Conservation (phyloP, 2,797 vertebrate genomes). For the Gorsachius magnificus region DNA sequence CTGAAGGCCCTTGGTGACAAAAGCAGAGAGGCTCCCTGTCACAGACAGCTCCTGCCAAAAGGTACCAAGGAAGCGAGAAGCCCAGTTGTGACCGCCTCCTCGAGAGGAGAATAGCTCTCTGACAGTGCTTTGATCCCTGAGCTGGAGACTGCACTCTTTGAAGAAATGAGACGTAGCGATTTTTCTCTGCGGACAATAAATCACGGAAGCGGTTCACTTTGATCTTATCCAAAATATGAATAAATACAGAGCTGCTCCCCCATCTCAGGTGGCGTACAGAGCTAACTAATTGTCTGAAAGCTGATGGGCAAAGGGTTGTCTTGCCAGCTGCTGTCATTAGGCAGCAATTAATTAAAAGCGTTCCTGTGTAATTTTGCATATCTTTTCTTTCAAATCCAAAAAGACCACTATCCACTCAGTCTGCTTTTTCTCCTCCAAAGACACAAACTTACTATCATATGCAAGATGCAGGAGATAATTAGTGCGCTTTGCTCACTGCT, state of each 20-base stretch:
- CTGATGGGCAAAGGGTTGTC: not conserved
- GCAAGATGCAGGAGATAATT: not conserved
- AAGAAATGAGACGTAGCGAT: not conserved
- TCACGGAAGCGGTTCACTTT: not conserved
- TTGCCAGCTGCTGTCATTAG: not conserved
- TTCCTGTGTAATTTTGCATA: not conserved
- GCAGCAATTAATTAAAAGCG: not conserved
- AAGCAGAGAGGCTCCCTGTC: not conserved
- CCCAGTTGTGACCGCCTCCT: not conserved
- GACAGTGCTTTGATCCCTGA: not conserved
- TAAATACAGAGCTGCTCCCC: not conserved
- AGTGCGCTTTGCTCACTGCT: not conserved
- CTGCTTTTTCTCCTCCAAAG: not conserved
- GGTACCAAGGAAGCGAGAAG: not conserved
- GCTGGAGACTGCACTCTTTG: not conserved
- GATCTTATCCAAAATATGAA: not conserved
- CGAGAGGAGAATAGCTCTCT: not conserved
- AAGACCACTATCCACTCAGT: not conserved
- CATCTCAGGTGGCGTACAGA: not conserved
- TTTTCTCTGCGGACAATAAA: not conserved
- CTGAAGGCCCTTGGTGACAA: not conserved
- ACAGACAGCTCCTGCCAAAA: not conserved
- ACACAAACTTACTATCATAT: not conserved
- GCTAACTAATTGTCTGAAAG: not conserved
- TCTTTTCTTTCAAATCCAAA: not conserved